Evolutionary conservation across 2,113 vertebrate species (phyloP).

Genomic region (Heterotis niloticus): DNA sequence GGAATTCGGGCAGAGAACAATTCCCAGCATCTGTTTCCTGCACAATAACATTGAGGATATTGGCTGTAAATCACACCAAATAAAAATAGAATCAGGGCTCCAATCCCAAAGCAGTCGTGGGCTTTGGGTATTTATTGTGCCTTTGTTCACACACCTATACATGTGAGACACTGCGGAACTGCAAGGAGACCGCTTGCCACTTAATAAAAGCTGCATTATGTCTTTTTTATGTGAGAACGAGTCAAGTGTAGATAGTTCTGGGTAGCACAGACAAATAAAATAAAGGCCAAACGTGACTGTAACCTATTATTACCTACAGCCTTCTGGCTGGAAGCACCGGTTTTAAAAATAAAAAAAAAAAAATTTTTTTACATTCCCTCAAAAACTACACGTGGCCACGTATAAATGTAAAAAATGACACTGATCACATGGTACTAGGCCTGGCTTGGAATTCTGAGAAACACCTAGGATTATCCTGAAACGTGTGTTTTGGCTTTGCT

Average conservation of each 20-base stretch:
- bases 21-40: conserved; percentile 98
- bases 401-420: background rate
- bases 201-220: conserved; percentile 18
- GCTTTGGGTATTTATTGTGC: conserved; percentile 34
- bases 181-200: conserved; percentile 12
- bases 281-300: background rate
- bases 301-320: conserved; percentile 3
- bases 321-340: background rate
- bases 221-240: conserved; percentile 2
- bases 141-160: conserved; percentile 39
- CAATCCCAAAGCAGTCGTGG: conserved; percentile 56
- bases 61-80: conserved; percentile 79
- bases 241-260: conserved; percentile 9
- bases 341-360: too few relatives aligned
- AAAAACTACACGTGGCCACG: background rate
- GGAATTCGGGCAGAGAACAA: conserved; percentile 84
- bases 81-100: conserved; percentile 82
- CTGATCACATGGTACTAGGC: background rate
- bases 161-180: background rate
- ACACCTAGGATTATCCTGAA: background rate
- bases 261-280: conserved; percentile 14
- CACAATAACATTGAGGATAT: conserved; percentile 84
- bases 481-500: background rate
- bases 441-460: background rate
- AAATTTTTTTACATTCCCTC: background rate